These are phyloP conservation scores for Drosophila leonis DNA, from an alignment of 2,888 invertebrate species.

Conservation along the genomic window DNA sequence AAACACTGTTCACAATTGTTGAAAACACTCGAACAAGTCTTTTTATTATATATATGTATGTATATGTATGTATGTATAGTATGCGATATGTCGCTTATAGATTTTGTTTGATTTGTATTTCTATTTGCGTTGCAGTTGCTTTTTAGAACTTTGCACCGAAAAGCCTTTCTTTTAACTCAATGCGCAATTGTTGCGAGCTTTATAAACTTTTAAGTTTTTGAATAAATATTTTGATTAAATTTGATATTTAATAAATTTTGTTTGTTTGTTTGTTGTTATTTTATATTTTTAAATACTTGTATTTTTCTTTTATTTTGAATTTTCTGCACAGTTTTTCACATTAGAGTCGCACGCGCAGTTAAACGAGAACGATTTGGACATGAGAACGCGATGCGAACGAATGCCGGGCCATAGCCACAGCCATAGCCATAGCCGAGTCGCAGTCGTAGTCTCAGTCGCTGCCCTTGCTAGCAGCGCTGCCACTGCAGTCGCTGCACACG, in stretches of 20 bases:
- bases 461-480: conserved; percentile 49
- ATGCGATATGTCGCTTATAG: conserved; percentile 32
- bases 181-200: conserved; percentile 31
- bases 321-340: conserved; percentile 32
- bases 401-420: conserved; percentile 65
- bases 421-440: conserved; percentile 1
- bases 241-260: background rate
- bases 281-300: background rate
- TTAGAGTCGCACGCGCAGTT: conserved; percentile 53
- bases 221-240: background rate
- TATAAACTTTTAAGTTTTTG: background rate
- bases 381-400: conserved; percentile 82
- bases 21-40: conserved; percentile 43
- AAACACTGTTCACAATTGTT: conserved; percentile 47
- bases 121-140: conserved; percentile 27
- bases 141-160: conserved; percentile 33
- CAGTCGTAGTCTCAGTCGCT: conserved; percentile 23
- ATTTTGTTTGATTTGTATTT: conserved; percentile 18
- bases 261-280: background rate
- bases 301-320: background rate
- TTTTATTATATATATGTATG: conserved; percentile 17
- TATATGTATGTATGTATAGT: conserved; percentile 11
- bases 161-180: conserved; percentile 26
- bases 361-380: conserved; percentile 67
- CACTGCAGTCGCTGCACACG: conserved; percentile 24